Conservation (phyloP, 2,797 vertebrate genomes). For the Characodon lateralis region DNA sequence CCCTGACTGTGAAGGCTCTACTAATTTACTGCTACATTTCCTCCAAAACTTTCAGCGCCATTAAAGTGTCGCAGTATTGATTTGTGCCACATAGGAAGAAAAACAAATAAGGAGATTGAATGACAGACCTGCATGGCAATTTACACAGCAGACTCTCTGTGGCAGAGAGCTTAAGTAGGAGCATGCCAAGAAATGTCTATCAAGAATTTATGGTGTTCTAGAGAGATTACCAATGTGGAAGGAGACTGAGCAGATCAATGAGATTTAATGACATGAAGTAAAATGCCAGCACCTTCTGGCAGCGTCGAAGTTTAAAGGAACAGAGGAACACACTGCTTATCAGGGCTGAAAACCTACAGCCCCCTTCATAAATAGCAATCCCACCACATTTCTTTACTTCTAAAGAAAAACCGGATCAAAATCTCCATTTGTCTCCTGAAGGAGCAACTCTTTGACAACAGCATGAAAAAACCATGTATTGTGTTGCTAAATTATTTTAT, state of each 20-base stretch:
- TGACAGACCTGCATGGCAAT: slow-evolving; percentile 52
- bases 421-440: not conserved
- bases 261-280: slow-evolving; percentile 41
- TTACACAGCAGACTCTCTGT: slow-evolving; percentile 39
- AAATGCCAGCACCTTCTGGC: slow-evolving; percentile 26
- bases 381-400: not conserved
- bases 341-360: slow-evolving; percentile 10
- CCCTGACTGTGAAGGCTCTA: slow-evolving; percentile 12
- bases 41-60: slow-evolving; percentile 48
- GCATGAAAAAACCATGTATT: not conserved
- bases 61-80: slow-evolving; percentile 67
- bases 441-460: not conserved
- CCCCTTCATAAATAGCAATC: slow-evolving; percentile 1
- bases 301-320: slow-evolving; percentile 15
- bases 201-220: slow-evolving; percentile 53
- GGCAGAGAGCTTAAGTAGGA: slow-evolving; percentile 42
- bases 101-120: slow-evolving; percentile 57
- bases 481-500: too few species aligned
- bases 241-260: slow-evolving; percentile 61
- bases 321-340: slow-evolving; percentile 14
- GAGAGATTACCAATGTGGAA: slow-evolving; percentile 44
- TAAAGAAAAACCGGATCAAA: not conserved
- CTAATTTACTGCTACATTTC: slow-evolving; percentile 41
- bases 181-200: slow-evolving; percentile 65
- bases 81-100: slow-evolving; percentile 40